Percentiles rank a stretch among this genome's conserved stretches.
These are phyloP conservation scores for Cetonia aurata DNA, from an alignment of 2,888 invertebrate species.

Conservation along the genomic window DNA sequence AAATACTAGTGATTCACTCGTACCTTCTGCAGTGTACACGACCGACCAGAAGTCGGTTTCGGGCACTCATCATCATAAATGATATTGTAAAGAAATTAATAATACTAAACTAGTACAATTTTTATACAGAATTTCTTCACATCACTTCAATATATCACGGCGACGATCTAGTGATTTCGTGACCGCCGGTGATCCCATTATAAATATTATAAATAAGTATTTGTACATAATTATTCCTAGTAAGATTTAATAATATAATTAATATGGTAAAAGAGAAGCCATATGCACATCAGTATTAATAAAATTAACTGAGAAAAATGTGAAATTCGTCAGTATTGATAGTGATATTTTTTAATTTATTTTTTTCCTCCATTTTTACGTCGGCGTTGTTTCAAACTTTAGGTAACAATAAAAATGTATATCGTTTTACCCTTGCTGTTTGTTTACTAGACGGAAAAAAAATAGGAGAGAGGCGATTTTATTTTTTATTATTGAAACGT, in stretches of 20 bases:
- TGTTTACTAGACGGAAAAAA: not conserved
- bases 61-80: conserved; percentile 7
- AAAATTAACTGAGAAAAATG: conserved; percentile 42
- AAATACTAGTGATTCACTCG: conserved; percentile 56
- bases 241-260: conserved; percentile 31
- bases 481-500: conserved; percentile 54
- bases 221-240: conserved; percentile 39
- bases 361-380: not conserved
- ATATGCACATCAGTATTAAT: conserved; percentile 61
- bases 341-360: conserved; percentile 58
- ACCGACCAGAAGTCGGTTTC: conserved; percentile 3
- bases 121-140: conserved; percentile 62
- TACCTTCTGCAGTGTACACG: conserved; percentile 40
- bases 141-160: conserved; percentile 51
- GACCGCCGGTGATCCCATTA: conserved; percentile 12
- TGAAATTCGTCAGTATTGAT: conserved; percentile 63
- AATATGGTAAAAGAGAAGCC: conserved; percentile 56
- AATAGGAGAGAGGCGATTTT: not conserved
- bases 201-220: conserved; percentile 44
- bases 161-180: conserved; percentile 16
- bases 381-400: conserved; percentile 22
- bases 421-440: not conserved
- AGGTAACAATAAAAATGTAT: conserved; percentile 33
- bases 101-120: conserved; percentile 63
- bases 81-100: conserved; percentile 39